Percentiles rank a stretch among this genome's conserved stretches.
These are phyloP conservation scores for Danionella dracula DNA, from an alignment of 2,797 vertebrate genomes.

Conservation along the genomic window DNA sequence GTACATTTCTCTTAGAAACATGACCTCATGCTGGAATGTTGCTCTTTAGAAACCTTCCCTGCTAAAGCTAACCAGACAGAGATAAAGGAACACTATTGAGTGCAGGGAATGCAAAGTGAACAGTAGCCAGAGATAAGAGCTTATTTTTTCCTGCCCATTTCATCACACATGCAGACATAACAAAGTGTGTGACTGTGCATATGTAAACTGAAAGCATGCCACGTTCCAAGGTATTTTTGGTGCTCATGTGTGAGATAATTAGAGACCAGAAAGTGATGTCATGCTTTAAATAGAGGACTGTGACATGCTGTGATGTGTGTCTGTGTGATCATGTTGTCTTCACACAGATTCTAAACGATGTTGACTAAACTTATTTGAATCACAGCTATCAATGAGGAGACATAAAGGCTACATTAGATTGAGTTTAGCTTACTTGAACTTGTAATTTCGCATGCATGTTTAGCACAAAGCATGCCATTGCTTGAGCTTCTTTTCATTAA, in stretches of 20 bases:
- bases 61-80: slow-evolving; percentile 56
- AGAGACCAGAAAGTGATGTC: slow-evolving; percentile 43
- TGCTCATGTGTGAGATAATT: slow-evolving; percentile 51
- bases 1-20: neutral
- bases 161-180: slow-evolving; percentile 42
- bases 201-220: slow-evolving; percentile 33
- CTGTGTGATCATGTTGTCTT: slow-evolving; percentile 6
- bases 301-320: neutral
- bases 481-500: too few species aligned
- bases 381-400: neutral
- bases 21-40: slow-evolving; percentile 26
- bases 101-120: slow-evolving; percentile 61
- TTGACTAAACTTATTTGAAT: neutral
- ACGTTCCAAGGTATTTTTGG: slow-evolving; percentile 42
- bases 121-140: slow-evolving; percentile 58
- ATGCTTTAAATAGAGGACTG: slow-evolving; percentile 9
- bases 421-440: neutral
- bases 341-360: neutral
- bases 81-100: slow-evolving; percentile 56
- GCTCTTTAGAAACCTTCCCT: slow-evolving; percentile 36
- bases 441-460: neutral
- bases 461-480: neutral
- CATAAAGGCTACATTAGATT: neutral
- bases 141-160: slow-evolving; percentile 54
- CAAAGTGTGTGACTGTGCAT: slow-evolving; percentile 33